These are phyloP conservation scores for Heteractis magnifica DNA, from an alignment of 92 coral and sea anemone genomes.

Conservation along the genomic window DNA sequence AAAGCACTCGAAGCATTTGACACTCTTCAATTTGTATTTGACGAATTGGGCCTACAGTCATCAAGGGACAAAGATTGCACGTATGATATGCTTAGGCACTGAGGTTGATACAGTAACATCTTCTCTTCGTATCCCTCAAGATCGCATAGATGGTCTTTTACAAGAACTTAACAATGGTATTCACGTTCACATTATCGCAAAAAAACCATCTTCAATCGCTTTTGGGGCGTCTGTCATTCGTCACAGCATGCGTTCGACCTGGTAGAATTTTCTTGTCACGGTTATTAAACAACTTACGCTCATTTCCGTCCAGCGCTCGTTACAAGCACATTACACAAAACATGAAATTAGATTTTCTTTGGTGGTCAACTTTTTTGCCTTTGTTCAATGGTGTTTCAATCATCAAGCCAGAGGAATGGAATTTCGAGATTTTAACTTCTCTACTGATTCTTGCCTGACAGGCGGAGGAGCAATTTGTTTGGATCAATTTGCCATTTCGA, in stretches of 20 bases:
- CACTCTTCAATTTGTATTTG: slow-evolving; percentile 27
- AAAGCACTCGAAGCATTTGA: slow-evolving; percentile 16
- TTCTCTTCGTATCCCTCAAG: too few relatives aligned
- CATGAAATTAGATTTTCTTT: background rate
- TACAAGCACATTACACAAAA: background rate
- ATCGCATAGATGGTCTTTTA: too few relatives aligned
- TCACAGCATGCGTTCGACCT: slow-evolving; percentile 24
- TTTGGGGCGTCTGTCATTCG: slow-evolving; percentile 12
- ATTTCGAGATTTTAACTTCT: slow-evolving; percentile 5
- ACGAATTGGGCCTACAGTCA: slow-evolving; percentile 35
- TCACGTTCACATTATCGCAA: background rate
- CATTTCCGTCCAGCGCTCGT: background rate
- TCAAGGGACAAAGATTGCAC: too few relatives aligned
- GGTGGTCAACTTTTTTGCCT: slow-evolving; percentile 25
- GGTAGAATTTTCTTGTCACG: slow-evolving; percentile 9
- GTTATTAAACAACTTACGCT: slow-evolving; percentile 18
- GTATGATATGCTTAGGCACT: too few relatives aligned
- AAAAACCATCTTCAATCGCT: slow-evolving; percentile 28
- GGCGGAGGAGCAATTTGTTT: slow-evolving; percentile 30
- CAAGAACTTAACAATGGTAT: too few relatives aligned
- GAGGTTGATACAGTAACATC: too few relatives aligned
- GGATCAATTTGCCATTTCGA: background rate
- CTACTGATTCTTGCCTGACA: slow-evolving; percentile 24
- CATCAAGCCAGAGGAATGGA: background rate
- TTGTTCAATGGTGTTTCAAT: background rate